phyloP scores from a whole-genome alignment of 2,113 vertebrate species.

The Trogon melanurus region DNA sequence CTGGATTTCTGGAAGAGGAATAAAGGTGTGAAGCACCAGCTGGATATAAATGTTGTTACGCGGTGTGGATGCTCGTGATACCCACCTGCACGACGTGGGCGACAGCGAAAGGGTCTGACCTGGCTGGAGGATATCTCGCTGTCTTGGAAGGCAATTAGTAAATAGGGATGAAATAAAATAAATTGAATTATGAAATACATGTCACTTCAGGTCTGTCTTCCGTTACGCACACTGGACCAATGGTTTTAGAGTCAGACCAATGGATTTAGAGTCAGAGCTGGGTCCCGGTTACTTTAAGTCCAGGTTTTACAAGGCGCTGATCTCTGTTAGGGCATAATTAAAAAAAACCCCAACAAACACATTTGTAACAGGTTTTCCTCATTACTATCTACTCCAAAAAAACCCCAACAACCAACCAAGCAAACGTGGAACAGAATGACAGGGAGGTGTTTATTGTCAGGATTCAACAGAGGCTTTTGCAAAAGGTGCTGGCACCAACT shows the following conservation, averaged over 20 bases:
- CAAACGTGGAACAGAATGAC: background rate
- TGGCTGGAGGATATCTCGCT: background rate
- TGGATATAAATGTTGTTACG: background rate
- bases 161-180: background rate
- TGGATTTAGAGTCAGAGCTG: background rate
- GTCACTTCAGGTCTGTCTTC: background rate
- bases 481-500: background rate
- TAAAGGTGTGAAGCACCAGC: background rate
- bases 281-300: background rate
- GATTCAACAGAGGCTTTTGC: background rate
- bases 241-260: background rate
- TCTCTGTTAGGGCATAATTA: background rate
- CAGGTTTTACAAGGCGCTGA: background rate
- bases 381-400: background rate
- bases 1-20: background rate
- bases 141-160: background rate
- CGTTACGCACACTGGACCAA: accelerated
- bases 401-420: background rate
- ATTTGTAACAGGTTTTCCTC: background rate
- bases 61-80: background rate
- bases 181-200: background rate
- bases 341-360: background rate
- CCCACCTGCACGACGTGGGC: accelerated
- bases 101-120: background rate
- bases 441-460: background rate